phyloP scores from a whole-genome alignment of 1,140 invertebrate genomes.

The Battus philenor region DNA sequence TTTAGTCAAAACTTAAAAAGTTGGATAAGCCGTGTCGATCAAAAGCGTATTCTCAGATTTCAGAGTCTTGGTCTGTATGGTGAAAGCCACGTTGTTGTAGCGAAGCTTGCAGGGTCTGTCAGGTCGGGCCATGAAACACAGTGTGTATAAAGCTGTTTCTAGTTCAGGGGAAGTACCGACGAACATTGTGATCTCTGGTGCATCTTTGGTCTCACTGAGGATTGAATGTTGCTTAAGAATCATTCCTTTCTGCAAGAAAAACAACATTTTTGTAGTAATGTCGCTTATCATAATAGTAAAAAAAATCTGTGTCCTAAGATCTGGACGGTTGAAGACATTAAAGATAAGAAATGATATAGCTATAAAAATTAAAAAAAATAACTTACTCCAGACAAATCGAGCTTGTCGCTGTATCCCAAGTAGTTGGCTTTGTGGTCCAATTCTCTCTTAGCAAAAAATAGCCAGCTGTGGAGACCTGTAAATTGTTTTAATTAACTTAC shows the following conservation, averaged over 20 bases:
- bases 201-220: slow-evolving; percentile 64
- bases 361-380: too few relatives aligned
- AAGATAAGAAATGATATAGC: too few relatives aligned
- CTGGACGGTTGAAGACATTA: too few relatives aligned
- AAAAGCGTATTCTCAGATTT: slow-evolving; percentile 51
- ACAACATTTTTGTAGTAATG: too few relatives aligned
- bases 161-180: slow-evolving; percentile 95
- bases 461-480: slow-evolving; percentile 65
- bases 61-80: slow-evolving; percentile 60
- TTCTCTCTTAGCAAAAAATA: slow-evolving; percentile 69
- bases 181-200: slow-evolving; percentile 80
- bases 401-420: slow-evolving; percentile 63
- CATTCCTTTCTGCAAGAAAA: slow-evolving; percentile 56
- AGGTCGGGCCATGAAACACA: slow-evolving; percentile 87
- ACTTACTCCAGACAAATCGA: slow-evolving; percentile 62
- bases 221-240: slow-evolving; percentile 65
- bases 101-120: slow-evolving; percentile 72
- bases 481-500: slow-evolving; percentile 1
- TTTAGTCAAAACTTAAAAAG: slow-evolving; percentile 29
- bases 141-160: slow-evolving; percentile 92
- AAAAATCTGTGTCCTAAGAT: too few relatives aligned
- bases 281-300: too few relatives aligned
- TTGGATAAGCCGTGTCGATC: slow-evolving; percentile 61
- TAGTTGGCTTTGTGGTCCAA: slow-evolving; percentile 65
- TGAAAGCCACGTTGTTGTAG: slow-evolving; percentile 56